Percentiles rank a stretch among this genome's conserved stretches.
Evolutionary conservation across 2,888 invertebrate genomes (phyloP).

Genomic region (Nezara viridula): DNA sequence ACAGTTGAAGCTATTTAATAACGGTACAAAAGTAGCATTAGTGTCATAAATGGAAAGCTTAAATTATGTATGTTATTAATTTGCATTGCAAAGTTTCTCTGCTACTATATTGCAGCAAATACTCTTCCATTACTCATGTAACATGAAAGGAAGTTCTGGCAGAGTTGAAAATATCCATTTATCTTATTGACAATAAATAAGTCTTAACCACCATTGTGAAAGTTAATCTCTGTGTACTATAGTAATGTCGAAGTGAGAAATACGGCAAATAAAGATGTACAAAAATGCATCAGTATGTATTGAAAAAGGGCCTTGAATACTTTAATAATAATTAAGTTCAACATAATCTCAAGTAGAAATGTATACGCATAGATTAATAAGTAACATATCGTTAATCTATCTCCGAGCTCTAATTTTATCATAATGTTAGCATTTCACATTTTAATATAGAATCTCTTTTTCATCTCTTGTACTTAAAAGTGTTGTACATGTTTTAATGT

Average conservation of each 20-base stretch:
- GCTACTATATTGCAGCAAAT: not conserved
- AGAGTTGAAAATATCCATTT: slow-evolving; percentile 4
- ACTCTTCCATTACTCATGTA: slow-evolving; percentile 22
- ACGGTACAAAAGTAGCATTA: not conserved
- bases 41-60: slow-evolving; percentile 19
- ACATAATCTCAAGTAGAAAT: too few relatives aligned
- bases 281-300: not conserved
- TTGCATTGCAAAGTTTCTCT: slow-evolving; percentile 11
- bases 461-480: too few relatives aligned
- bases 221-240: not conserved
- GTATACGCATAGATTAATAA: too few relatives aligned
- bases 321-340: too few relatives aligned
- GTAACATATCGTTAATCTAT: too few relatives aligned
- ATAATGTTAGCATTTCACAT: too few relatives aligned
- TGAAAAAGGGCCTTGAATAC: too few relatives aligned
- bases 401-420: too few relatives aligned
- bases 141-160: not conserved
- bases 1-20: not conserved
- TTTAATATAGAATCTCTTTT: too few relatives aligned
- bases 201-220: not conserved
- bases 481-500: too few relatives aligned
- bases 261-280: not conserved
- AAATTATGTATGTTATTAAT: slow-evolving; percentile 14
- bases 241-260: not conserved
- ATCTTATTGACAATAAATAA: slow-evolving; percentile 8